Base-by-base conservation (phyloP, 2,797 vertebrate genomes). In the Enteromius trimaculatus region DNA sequence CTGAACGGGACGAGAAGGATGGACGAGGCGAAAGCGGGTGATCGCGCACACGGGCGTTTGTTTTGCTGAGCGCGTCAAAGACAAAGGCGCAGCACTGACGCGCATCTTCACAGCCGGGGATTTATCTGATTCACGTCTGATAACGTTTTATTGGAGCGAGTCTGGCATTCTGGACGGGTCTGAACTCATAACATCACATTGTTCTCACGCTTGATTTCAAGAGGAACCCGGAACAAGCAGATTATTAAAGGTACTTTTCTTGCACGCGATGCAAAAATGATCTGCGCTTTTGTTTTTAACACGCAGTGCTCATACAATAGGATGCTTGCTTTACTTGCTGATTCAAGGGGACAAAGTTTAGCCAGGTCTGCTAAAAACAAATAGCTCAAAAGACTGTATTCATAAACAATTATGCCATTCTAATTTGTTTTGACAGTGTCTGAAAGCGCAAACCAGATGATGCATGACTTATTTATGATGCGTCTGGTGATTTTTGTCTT, bases 311-410 rank as follows among this genome's bases (percentile, higher is more conserved):
- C 21, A 7, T 2, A 79, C 14, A 79, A 58, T 21, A 3, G 16
- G 9, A 14, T 16, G 68, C 21, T 81, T 9, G 68, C 21, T 72
- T 4, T 7, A 4, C 7, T 17, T 4, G 9, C 14, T 8, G 26
- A 3, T 23, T 23, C 9, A 64, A 64, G 49, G 58, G 31, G 3
- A 47, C 23, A 21, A 16, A 66, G 71, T 44, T 76, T 76, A 82
- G 80, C 71, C 44, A 3, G n/a, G n/a, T 47, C 13, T 69, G 86
- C 83, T 84, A 78, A 85, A 85, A 89, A 86, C 85, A 8, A 16
- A 51, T 29, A 10, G 42, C 4, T 16, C n/a, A 21, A 72, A 21
- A 72, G 0, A 13, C 3, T 17, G 26, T 34, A 23, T 16, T 34
- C 11, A 17, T 42, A 17, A 53, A 66, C 51, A 39, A 31, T 14